Conservation (phyloP, 2,113 vertebrate genomes). For the Herpailurus yagouaroundi region DNA sequence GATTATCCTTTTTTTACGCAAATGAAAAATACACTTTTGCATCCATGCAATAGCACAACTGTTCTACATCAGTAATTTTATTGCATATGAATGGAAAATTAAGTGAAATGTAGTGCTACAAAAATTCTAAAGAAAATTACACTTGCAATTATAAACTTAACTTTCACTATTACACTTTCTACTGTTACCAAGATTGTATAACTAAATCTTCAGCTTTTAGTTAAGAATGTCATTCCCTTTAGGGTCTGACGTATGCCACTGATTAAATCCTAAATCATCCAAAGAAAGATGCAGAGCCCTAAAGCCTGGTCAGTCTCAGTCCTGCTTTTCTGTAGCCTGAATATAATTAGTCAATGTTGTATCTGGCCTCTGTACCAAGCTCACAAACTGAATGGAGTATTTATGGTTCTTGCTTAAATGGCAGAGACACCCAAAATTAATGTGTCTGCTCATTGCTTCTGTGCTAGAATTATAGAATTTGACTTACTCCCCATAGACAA, state of each 20-base stretch:
- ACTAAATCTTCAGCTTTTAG: background rate
- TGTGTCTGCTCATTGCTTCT: background rate
- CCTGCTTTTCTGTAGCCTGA: background rate
- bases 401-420: background rate
- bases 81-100: background rate
- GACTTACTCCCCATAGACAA: background rate
- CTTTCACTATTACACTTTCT: constrained; percentile 32
- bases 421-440: background rate
- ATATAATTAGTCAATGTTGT: background rate
- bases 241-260: background rate
- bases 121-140: constrained; percentile 32
- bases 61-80: background rate
- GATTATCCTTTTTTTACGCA: background rate
- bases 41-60: background rate
- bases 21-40: background rate
- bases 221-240: background rate
- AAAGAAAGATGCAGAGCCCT: background rate
- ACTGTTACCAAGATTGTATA: background rate
- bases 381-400: background rate
- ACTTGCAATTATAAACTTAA: constrained; percentile 32
- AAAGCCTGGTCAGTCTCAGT: background rate
- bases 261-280: background rate
- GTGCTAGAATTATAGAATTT: background rate
- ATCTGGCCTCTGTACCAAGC: background rate
- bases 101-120: constrained; percentile 23